phyloP scores from a whole-genome alignment of 2,113 vertebrate species.

The Xenotilapia longispinis region DNA sequence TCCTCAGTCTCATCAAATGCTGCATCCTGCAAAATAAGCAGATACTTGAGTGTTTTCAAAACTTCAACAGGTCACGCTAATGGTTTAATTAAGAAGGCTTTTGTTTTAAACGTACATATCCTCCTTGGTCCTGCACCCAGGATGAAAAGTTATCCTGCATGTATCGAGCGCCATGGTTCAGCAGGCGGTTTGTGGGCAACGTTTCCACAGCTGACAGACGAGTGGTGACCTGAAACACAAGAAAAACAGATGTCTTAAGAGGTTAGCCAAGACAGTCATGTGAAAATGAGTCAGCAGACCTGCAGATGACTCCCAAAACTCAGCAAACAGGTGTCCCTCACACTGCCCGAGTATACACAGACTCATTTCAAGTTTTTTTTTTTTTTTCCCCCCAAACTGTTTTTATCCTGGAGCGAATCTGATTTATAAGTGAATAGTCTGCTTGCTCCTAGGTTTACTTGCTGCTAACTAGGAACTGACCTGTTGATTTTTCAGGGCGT shows the following conservation, averaged over 20 bases:
- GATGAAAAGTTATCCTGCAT: conserved; percentile 72
- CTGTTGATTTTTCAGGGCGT: neutral
- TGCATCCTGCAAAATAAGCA: conserved; percentile 24
- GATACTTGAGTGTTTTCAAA: neutral
- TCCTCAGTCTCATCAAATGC: conserved; percentile 15
- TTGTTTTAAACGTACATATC: conserved; percentile 72
- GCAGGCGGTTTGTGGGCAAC: conserved; percentile 70
- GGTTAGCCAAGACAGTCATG: neutral
- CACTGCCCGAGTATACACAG: accelerated
- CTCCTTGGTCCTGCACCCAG: conserved; percentile 74
- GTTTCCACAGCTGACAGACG: conserved; percentile 68
- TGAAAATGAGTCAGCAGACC: neutral
- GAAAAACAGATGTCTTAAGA: neutral
- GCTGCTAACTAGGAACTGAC: neutral
- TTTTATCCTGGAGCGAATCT: neutral
- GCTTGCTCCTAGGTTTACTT: neutral
- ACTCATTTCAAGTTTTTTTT: neutral
- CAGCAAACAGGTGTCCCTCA: neutral
- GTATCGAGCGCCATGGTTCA: conserved; percentile 78
- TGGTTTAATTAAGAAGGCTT: neutral
- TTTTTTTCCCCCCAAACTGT: accelerated
- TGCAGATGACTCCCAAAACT: neutral
- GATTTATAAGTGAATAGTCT: neutral
- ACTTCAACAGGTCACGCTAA: neutral
- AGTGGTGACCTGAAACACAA: conserved; percentile 44